phyloP scores from a whole-genome alignment of 2,888 invertebrate genomes.

The Eueremaeus valkanovi region DNA sequence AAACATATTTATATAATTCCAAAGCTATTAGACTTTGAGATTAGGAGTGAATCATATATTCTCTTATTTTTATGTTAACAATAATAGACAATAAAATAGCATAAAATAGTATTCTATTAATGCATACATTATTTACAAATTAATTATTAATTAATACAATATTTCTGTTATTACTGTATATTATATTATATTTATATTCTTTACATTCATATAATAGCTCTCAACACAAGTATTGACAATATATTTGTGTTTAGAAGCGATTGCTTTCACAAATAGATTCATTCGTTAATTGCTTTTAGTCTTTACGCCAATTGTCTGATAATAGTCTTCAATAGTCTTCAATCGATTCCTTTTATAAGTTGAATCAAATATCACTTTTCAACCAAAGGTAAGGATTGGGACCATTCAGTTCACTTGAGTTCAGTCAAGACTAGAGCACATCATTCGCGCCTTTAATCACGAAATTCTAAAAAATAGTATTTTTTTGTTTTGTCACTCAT shows the following conservation, averaged over 20 bases:
- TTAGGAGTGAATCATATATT: background rate
- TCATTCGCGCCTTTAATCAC: background rate
- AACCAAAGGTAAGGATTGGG: background rate
- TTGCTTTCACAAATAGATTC: no score
- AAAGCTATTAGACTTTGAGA: slow-evolving; percentile 3
- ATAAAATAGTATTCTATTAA: background rate
- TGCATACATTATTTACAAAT: background rate
- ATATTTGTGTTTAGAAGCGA: no score
- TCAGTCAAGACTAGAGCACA: background rate
- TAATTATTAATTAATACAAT: background rate
- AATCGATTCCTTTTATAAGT: background rate
- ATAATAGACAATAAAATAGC: slow-evolving; percentile 30
- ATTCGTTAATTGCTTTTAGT: background rate
- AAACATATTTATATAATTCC: background rate
- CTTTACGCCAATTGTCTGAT: background rate
- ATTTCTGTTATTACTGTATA: no score
- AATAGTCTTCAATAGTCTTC: background rate
- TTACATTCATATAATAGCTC: no score
- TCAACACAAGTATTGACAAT: no score
- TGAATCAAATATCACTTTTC: slow-evolving; percentile 11
- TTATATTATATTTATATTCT: no score
- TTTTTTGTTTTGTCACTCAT: background rate
- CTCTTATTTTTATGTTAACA: background rate
- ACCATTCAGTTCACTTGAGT: background rate
- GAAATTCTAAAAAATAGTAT: no score